Conservation (phyloP, 2,113 vertebrate genomes). For the Suncus etruscus region DNA sequence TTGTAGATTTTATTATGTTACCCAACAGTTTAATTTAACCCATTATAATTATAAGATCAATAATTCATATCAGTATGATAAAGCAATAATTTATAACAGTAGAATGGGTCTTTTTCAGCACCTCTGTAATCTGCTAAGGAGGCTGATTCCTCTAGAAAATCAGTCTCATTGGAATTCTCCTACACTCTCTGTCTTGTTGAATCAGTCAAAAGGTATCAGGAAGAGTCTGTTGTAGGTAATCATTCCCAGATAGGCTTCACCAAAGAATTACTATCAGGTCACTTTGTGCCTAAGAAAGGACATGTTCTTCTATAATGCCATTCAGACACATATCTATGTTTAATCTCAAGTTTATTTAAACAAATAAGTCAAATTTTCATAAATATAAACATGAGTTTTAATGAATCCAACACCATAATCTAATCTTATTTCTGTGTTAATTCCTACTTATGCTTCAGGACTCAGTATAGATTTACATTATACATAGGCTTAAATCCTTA, state of each 20-base stretch:
- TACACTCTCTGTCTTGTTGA: not conserved
- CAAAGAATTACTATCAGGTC: not conserved
- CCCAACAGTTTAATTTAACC: not conserved
- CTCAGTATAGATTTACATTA: not conserved
- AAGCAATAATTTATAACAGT: not conserved
- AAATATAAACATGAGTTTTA: not conserved
- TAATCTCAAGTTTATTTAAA: not conserved
- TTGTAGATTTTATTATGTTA: not conserved
- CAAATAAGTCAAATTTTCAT: conserved; percentile 11
- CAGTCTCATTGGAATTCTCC: rapidly evolving
- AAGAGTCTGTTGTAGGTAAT: rapidly evolving
- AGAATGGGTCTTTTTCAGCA: not conserved
- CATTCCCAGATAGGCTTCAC: not conserved
- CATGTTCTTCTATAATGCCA: not conserved
- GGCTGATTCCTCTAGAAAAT: rapidly evolving
- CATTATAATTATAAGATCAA: not conserved
- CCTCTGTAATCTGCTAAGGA: not conserved
- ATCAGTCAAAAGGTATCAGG: not conserved
- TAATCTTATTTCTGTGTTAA: not conserved
- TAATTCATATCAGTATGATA: not conserved
- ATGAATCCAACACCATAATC: not conserved
- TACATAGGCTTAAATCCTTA: not conserved
- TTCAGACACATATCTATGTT: not conserved
- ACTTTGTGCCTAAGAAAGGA: not conserved
- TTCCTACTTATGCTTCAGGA: not conserved